Base-by-base conservation (phyloP, 2,888 invertebrate species). In the Dasypolia templi region DNA sequence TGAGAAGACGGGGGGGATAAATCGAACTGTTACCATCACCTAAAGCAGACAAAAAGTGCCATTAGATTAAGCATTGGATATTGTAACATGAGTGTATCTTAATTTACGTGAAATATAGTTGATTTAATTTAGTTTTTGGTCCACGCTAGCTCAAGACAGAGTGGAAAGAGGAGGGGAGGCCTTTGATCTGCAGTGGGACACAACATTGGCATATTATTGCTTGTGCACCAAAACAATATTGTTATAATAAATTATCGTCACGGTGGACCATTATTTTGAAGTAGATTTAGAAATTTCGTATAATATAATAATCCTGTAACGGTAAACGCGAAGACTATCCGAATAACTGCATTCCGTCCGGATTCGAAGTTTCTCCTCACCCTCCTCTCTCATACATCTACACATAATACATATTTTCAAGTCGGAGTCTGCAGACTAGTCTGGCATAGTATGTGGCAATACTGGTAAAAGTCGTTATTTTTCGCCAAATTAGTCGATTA, bases 401-500 rank as follows among this genome's bases (percentile, higher is more conserved):
- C 2, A 39, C 6, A 29, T 12, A 22, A 7, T 29, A n/a, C n/a
- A n/a, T 44, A 29, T 17, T 46, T 46, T 63, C 44, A 44, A 29
- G 19, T 29, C 12, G 0, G 42, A 44, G 44, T 22, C 14, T 46
- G 14, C 46, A 9, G 22, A 22, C 5, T 3, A 17, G 22, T n/a
- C 46, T n/a, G 3, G 49, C 9, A 49, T 46, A 17, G 1, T 46
- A 32, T 12, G 6, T 35, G 39, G 26, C 39, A 59, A 26, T 26
- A 62, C 12, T 7, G 3, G n/a, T 4, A 29, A 49, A 49, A 49
- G 17, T 51, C 70, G 58, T 78, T 59, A 46, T 0, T 3, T 26
- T 35, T 39, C 0, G 12, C 0, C 0, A 7, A 0, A 2, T 74
- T 84, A 83, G 82, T 64, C 82, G 85, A 83, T 74, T 77, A 62